Evolutionary conservation across 2,888 invertebrate species (phyloP).

Genomic region (Eupeodes latifasciatus): DNA sequence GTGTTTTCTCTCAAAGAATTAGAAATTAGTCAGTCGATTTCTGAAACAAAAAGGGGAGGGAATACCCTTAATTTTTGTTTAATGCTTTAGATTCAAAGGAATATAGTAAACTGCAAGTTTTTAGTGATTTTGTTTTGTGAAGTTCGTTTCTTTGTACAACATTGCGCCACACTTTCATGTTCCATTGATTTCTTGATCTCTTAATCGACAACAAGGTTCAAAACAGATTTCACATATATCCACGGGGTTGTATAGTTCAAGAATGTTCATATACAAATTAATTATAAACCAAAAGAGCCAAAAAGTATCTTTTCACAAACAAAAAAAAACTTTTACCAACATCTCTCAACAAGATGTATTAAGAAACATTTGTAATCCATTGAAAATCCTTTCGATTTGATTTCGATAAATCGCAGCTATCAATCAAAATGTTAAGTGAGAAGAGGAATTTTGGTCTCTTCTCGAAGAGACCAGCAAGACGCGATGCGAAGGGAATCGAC

Average conservation of each 20-base stretch:
- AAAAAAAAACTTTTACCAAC: slow-evolving; percentile 65
- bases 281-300: slow-evolving; percentile 59
- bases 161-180: slow-evolving; percentile 27
- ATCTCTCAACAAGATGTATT: slow-evolving; percentile 73
- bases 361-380: slow-evolving; percentile 75
- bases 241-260: slow-evolving; percentile 70
- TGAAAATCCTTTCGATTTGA: slow-evolving; percentile 76
- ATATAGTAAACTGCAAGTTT: no score
- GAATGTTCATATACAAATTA: slow-evolving; percentile 75
- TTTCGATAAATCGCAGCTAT: slow-evolving; percentile 78
- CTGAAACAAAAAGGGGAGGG: no score
- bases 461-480: slow-evolving; percentile 12
- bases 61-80: no score
- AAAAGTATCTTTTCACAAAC: slow-evolving; percentile 57
- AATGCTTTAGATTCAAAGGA: no score
- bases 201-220: slow-evolving; percentile 60
- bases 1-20: no score
- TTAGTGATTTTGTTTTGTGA: no score
- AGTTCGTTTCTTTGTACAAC: no score
- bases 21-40: no score
- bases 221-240: slow-evolving; percentile 20
- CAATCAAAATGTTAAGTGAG: slow-evolving; percentile 78
- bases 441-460: slow-evolving; percentile 74
- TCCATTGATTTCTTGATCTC: slow-evolving; percentile 67
- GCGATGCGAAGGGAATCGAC: slow-evolving; percentile 33